Evolutionary conservation across 2,888 invertebrate species (phyloP).

Genomic region (Odontomyia ornata): DNA sequence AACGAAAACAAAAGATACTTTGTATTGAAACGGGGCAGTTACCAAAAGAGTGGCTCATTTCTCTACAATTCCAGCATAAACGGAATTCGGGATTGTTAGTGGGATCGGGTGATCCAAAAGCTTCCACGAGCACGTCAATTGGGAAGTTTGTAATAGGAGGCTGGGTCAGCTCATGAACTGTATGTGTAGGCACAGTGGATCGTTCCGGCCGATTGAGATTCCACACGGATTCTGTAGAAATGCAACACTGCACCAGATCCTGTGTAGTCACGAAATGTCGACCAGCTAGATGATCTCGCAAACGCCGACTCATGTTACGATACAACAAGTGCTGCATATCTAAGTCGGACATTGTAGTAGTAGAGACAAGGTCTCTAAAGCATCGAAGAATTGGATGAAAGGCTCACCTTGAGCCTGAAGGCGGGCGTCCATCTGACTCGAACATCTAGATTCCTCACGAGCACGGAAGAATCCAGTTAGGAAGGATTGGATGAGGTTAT

Average conservation of each 20-base stretch:
- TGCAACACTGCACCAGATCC: slow-evolving; percentile 8
- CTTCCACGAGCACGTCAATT: too few species aligned
- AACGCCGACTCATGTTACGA: not conserved
- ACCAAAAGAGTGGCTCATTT: too few species aligned
- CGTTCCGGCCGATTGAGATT: not conserved
- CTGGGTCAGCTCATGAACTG: too few species aligned
- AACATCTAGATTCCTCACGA: too few species aligned
- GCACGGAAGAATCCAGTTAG: too few species aligned
- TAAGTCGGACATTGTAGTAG: not conserved
- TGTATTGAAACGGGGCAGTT: not conserved
- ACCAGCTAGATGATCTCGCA: not conserved
- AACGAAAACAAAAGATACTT: not conserved
- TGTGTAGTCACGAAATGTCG: not conserved
- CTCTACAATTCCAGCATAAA: too few species aligned
- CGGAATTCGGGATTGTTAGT: too few species aligned
- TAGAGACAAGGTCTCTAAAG: not conserved
- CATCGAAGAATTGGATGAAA: not conserved
- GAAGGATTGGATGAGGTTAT: too few species aligned
- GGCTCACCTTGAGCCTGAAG: too few species aligned
- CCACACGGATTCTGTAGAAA: not conserved
- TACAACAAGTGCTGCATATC: not conserved
- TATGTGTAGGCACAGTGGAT: not conserved
- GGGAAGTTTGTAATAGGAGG: too few species aligned
- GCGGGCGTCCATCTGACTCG: too few species aligned
- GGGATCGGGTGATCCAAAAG: too few species aligned